Evolutionary conservation across 2,888 invertebrate genomes (phyloP).

Genomic region (Myopa testacea): DNA sequence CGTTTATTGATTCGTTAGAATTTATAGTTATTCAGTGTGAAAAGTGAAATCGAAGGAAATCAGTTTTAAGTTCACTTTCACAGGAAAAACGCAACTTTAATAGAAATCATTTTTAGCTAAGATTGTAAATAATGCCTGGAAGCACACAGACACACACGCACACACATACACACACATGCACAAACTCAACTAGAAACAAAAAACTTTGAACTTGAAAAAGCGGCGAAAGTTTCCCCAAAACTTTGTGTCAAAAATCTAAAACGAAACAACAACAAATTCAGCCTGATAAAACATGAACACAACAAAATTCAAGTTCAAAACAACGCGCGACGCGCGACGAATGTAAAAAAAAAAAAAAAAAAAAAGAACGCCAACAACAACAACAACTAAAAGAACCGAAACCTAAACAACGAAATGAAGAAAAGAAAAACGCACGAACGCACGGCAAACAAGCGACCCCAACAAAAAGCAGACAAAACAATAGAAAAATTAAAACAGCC

Average conservation of each 20-base stretch:
- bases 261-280: neutral
- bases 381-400: conserved; percentile 12
- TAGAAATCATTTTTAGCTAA: neutral
- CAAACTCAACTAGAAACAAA: neutral
- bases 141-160: conserved; percentile 13
- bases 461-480: conserved; percentile 8
- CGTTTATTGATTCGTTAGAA: neutral
- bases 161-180: neutral
- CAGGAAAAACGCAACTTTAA: neutral
- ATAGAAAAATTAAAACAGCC: conserved; percentile 21
- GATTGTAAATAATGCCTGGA: neutral
- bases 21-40: neutral
- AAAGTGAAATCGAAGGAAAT: too few relatives aligned
- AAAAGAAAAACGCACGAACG: conserved; percentile 2
- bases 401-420: conserved; percentile 3
- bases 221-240: conserved; percentile 20
- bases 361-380: conserved; percentile 9
- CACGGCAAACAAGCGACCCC: neutral
- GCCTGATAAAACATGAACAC: conserved; percentile 3
- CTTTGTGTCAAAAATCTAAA: neutral
- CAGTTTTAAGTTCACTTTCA: too few relatives aligned
- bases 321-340: conserved; percentile 5
- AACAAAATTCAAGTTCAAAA: conserved; percentile 33
- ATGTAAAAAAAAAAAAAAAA: neutral
- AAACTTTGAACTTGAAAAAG: conserved; percentile 35